Percentiles rank a stretch among this genome's conserved stretches.
phyloP scores from a whole-genome alignment of 2,113 vertebrate genomes.

The Tringa solitaria region DNA sequence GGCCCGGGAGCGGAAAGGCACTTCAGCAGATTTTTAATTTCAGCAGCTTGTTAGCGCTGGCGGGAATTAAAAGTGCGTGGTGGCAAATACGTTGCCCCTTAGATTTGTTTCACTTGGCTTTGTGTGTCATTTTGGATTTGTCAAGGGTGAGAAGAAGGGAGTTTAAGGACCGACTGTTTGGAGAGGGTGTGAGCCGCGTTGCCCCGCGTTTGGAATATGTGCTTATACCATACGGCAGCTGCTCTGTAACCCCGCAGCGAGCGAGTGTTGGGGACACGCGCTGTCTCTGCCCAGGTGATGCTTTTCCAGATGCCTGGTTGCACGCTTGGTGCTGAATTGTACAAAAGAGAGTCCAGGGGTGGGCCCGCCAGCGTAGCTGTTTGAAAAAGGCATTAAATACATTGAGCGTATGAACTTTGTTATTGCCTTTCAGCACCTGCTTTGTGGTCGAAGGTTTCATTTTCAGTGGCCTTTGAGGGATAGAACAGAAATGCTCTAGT shows the following conservation, averaged over 20 bases:
- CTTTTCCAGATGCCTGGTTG: neutral
- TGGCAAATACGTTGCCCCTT: neutral
- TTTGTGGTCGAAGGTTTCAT: neutral
- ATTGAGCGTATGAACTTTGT: neutral
- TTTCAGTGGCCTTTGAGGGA: neutral
- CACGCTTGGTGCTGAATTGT: neutral
- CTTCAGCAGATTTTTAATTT: neutral
- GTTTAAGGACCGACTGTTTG: neutral
- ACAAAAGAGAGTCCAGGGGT: neutral
- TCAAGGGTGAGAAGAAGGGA: neutral
- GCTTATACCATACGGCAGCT: neutral
- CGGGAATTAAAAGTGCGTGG: neutral
- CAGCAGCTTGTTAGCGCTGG: neutral
- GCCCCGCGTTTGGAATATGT: accelerated
- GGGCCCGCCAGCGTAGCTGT: accelerated
- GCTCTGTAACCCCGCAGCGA: neutral
- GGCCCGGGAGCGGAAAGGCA: neutral
- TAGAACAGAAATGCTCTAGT: neutral
- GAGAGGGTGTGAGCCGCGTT: neutral
- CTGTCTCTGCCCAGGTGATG: neutral
- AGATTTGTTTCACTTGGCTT: neutral
- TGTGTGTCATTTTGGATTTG: neutral
- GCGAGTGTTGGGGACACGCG: neutral
- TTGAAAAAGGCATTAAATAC: neutral
- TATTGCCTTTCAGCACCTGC: neutral